Conservation (phyloP, 2,888 invertebrate species). For the Eupithecia pulchellata region DNA sequence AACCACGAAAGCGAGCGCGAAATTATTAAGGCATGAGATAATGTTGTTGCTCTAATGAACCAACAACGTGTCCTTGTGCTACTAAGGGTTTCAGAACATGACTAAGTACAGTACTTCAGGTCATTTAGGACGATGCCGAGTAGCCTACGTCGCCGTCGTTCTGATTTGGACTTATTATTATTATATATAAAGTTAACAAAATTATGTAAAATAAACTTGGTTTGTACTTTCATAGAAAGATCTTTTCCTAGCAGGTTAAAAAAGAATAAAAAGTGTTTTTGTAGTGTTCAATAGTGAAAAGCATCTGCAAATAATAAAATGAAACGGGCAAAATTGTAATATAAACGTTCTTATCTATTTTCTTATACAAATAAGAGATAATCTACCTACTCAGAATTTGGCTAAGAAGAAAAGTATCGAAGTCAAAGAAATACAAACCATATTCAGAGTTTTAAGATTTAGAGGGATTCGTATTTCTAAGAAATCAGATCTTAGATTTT, state of each 20-base stretch:
- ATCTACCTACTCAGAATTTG: slow-evolving; percentile 15
- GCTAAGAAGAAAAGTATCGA: slow-evolving; percentile 13
- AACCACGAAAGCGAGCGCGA: slow-evolving; percentile 69
- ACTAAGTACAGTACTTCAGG: neutral
- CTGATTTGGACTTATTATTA: neutral
- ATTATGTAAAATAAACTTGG: neutral
- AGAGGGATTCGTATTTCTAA: slow-evolving; percentile 11
- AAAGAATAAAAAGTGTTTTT: neutral
- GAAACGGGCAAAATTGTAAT: neutral
- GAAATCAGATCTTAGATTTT: slow-evolving; percentile 7
- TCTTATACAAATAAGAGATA: neutral
- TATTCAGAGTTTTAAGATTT: slow-evolving; percentile 1
- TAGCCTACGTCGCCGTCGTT: neutral
- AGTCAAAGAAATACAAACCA: slow-evolving; percentile 20
- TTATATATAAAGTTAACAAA: too few relatives aligned
- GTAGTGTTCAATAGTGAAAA: neutral
- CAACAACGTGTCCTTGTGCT: slow-evolving; percentile 52
- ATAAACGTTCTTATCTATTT: neutral
- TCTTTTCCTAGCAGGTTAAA: neutral
- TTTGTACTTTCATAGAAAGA: neutral
- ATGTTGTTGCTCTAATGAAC: slow-evolving; percentile 75
- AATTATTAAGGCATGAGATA: slow-evolving; percentile 76
- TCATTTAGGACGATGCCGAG: neutral
- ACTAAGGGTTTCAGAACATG: slow-evolving; percentile 54
- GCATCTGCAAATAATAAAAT: neutral